A percentile compares a stretch with the other conserved stretches of the same genome.
Evolutionary conservation across 2,888 invertebrate genomes (phyloP).

Genomic region (Dastarcus helophoroides): DNA sequence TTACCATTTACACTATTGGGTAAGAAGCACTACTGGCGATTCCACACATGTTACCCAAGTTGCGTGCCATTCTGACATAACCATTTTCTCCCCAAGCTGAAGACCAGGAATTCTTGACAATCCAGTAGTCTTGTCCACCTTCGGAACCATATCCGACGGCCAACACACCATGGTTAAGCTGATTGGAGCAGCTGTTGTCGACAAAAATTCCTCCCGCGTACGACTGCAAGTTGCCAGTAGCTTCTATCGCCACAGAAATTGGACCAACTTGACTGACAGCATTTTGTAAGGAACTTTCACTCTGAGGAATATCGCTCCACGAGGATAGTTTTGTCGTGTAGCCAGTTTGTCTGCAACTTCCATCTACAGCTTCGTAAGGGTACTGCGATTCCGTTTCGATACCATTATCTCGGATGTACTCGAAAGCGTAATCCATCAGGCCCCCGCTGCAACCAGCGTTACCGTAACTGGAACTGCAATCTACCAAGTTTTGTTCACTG

Average conservation of each 20-base stretch:
- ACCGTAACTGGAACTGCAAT: too few species aligned
- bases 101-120: conserved; percentile 58
- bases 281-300: conserved; percentile 15
- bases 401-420: too few species aligned
- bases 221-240: conserved; percentile 56
- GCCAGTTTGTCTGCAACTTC: too few species aligned
- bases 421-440: too few species aligned
- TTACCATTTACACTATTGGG: conserved; percentile 50
- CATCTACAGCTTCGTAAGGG: too few species aligned
- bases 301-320: too few species aligned
- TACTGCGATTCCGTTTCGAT: too few species aligned
- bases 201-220: conserved; percentile 51
- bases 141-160: conserved; percentile 67
- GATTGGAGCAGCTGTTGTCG: conserved; percentile 33
- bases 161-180: conserved; percentile 49
- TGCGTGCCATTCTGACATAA: conserved; percentile 19
- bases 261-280: conserved; percentile 64
- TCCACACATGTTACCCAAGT: conserved; percentile 63
- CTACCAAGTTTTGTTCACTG: too few species aligned
- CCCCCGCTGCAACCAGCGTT: too few species aligned
- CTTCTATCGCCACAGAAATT: conserved; percentile 54
- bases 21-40: conserved; percentile 66
- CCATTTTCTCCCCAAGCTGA: conserved; percentile 23
- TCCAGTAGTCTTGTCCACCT: conserved; percentile 45
- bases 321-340: too few species aligned